phyloP scores from a whole-genome alignment of 2,113 vertebrate genomes.

The Dromaius novaehollandiae region DNA sequence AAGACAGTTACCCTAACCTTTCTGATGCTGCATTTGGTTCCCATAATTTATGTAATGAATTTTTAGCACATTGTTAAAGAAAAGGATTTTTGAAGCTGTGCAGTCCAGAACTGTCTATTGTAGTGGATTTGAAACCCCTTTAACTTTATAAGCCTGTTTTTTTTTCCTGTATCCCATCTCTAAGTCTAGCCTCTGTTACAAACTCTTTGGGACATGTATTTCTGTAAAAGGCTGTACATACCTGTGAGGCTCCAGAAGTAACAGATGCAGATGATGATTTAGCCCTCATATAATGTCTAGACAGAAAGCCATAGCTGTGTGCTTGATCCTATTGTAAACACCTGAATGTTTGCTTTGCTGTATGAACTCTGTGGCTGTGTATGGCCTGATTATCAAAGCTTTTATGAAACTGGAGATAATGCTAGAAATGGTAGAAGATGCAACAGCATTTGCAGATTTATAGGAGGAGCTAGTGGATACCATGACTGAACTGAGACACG shows the following conservation, averaged over 20 bases:
- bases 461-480: not conserved
- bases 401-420: not conserved
- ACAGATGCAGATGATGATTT: not conserved
- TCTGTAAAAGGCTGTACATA: not conserved
- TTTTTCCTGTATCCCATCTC: not conserved
- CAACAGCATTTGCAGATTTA: not conserved
- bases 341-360: not conserved
- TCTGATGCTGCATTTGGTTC: not conserved
- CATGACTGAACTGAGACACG: not conserved
- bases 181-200: not conserved
- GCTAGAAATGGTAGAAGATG: not conserved
- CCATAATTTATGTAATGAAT: not conserved
- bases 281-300: rapidly evolving
- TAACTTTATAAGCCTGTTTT: not conserved
- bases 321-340: rapidly evolving
- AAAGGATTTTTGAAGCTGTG: not conserved
- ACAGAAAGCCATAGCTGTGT: rapidly evolving
- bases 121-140: not conserved
- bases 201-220: not conserved
- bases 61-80: not conserved
- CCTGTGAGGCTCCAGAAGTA: not conserved
- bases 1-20: not conserved
- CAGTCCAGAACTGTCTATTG: not conserved
- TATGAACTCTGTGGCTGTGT: rapidly evolving
- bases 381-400: too few relatives aligned